Conservation (phyloP, 2,113 vertebrate species). For the Andinoacara biseriatus region DNA sequence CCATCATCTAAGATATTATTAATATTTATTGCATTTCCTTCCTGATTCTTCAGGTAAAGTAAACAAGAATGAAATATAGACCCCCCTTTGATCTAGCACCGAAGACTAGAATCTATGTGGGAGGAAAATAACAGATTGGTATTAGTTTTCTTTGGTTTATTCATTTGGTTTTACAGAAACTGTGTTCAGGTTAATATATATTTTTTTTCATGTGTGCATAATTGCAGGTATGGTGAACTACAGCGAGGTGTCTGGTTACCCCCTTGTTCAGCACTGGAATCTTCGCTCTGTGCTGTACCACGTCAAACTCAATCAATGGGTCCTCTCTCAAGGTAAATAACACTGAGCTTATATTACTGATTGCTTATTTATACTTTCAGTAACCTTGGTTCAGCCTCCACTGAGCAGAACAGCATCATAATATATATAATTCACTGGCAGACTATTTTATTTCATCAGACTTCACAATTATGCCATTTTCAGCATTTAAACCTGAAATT, state of each 20-base stretch:
- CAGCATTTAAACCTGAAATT: neutral
- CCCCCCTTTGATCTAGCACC: conserved; percentile 42
- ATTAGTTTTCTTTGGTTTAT: neutral
- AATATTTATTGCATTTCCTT: conserved; percentile 41
- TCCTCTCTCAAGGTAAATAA: conserved; percentile 91
- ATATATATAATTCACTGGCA: neutral
- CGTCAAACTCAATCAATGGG: conserved; percentile 92
- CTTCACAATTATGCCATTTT: neutral
- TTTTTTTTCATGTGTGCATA: neutral
- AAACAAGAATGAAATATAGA: conserved; percentile 37
- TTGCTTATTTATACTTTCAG: conserved; percentile 25
- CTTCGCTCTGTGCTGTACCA: conserved; percentile 93
- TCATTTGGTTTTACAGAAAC: neutral
- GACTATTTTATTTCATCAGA: neutral
- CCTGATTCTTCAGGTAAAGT: conserved; percentile 31
- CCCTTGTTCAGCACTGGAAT: conserved; percentile 93
- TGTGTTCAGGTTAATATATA: neutral
- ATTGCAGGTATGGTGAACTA: conserved; percentile 92
- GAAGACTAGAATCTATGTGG: conserved; percentile 6
- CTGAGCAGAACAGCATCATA: neutral
- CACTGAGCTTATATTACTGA: neutral
- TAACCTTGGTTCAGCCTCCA: neutral
- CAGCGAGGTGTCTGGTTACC: conserved; percentile 97
- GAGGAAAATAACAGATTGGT: conserved; percentile 26
- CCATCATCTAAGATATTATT: conserved; percentile 46